A percentile compares a stretch with the other conserved stretches of the same genome.
Conservation (phyloP, 1,140 invertebrate genomes). For the Neodiprion pinetum region DNA sequence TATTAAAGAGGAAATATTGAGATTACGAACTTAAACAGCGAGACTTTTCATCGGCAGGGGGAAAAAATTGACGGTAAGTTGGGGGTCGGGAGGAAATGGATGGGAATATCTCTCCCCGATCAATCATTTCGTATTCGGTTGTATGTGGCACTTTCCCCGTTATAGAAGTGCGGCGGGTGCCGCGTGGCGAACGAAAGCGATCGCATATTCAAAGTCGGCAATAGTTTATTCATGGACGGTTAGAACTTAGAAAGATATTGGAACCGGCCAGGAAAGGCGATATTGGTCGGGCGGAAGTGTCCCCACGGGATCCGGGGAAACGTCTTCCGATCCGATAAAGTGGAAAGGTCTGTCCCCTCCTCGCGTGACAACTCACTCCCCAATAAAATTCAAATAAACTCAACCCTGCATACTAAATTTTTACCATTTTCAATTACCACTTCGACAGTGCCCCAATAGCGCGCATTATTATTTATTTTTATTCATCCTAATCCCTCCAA, state of each 20-base stretch:
- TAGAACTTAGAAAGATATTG: conserved; percentile 62
- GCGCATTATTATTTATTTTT: not conserved
- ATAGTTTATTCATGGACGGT: conserved; percentile 64
- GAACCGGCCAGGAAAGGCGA: conserved; percentile 55
- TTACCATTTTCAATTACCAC: conserved; percentile 60
- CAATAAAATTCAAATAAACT: conserved; percentile 66
- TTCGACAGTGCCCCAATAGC: not conserved
- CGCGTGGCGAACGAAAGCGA: conserved; percentile 43
- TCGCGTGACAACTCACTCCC: conserved; percentile 54
- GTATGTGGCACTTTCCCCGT: conserved; percentile 38
- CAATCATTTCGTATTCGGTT: conserved; percentile 1
- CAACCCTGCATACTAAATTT: conserved; percentile 62
- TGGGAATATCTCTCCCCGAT: not conserved
- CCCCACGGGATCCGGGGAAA: conserved; percentile 58
- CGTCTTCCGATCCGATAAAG: conserved; percentile 54
- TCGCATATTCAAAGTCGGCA: conserved; percentile 62
- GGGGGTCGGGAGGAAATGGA: not conserved
- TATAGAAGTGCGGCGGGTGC: conserved; percentile 47
- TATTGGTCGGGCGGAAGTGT: conserved; percentile 63
- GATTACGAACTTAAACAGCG: too few species aligned
- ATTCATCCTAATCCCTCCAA: not conserved
- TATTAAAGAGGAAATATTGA: too few species aligned
- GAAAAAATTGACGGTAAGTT: too few species aligned
- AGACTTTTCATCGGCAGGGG: too few species aligned
- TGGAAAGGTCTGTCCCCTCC: conserved; percentile 47